Percentiles rank a stretch among this genome's conserved stretches.
These are phyloP conservation scores for Cheiracanthium punctorium DNA, from an alignment of 2,888 invertebrate species.

Conservation along the genomic window DNA sequence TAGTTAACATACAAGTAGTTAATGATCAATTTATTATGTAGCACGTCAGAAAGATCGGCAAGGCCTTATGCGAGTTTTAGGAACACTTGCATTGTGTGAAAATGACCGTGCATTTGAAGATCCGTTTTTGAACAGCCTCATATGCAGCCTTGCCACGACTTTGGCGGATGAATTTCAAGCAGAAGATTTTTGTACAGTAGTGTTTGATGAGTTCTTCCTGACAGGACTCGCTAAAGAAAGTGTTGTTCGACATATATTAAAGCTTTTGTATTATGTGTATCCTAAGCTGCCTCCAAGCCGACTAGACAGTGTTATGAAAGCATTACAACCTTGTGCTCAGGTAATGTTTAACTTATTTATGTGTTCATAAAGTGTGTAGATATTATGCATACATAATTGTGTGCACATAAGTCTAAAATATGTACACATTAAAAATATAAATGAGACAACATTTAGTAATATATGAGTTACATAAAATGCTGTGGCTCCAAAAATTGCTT, in stretches of 20 bases:
- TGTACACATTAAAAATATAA: no score
- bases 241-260: slow-evolving; percentile 91
- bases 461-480: no score
- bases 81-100: slow-evolving; percentile 91
- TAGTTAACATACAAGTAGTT: no score
- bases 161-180: slow-evolving; percentile 94
- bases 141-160: slow-evolving; percentile 85
- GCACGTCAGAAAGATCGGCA: slow-evolving; percentile 88
- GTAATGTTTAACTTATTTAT: slow-evolving; percentile 29
- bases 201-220: slow-evolving; percentile 96
- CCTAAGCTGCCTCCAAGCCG: slow-evolving; percentile 87
- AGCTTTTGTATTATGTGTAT: slow-evolving; percentile 92
- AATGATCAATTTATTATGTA: no score
- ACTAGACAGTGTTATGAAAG: slow-evolving; percentile 83
- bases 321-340: slow-evolving; percentile 63
- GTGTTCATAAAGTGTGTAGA: no score
- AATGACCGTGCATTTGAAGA: slow-evolving; percentile 95
- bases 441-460: no score
- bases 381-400: no score
- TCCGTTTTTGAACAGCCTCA: slow-evolving; percentile 93
- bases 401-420: no score
- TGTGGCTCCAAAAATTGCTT: no score
- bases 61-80: slow-evolving; percentile 89
- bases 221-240: slow-evolving; percentile 92
- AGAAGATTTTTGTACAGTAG: slow-evolving; percentile 94